phyloP scores from a whole-genome alignment of 2,113 vertebrate species.

The Thamnaconus septentrionalis region DNA sequence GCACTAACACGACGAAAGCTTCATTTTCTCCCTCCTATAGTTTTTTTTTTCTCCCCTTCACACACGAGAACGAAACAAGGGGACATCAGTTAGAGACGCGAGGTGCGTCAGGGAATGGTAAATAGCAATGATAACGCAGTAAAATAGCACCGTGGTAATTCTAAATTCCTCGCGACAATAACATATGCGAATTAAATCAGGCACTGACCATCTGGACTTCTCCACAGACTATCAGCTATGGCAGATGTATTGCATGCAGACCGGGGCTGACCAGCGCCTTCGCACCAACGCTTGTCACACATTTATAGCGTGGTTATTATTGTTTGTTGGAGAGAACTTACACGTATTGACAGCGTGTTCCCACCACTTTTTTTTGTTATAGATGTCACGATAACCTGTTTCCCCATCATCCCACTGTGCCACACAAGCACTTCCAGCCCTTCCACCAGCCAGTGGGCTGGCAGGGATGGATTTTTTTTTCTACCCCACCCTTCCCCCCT shows the following conservation, averaged over 20 bases:
- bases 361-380: slow-evolving; percentile 17
- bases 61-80: no score
- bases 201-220: slow-evolving; percentile 33
- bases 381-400: slow-evolving; percentile 52
- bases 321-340: slow-evolving; percentile 29
- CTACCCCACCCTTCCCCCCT: no score
- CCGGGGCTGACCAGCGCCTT: slow-evolving; percentile 21
- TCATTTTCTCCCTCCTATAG: slow-evolving; percentile 38
- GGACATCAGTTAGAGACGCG: slow-evolving; percentile 37
- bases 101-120: slow-evolving; percentile 48
- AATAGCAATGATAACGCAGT: background rate
- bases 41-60: no score
- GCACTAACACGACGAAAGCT: slow-evolving; percentile 61
- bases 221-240: slow-evolving; percentile 9
- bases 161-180: no score
- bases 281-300: background rate
- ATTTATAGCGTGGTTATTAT: slow-evolving; percentile 14
- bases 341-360: slow-evolving; percentile 37
- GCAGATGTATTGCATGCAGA: slow-evolving; percentile 1
- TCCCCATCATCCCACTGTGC: slow-evolving; percentile 32
- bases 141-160: no score
- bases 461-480: no score
- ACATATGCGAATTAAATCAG: slow-evolving; percentile 1
- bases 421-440: slow-evolving; percentile 2
- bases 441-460: slow-evolving; percentile 5